These are phyloP conservation scores for Neotragus moschatus DNA, from an alignment of 2,113 vertebrate species.

Conservation along the genomic window DNA sequence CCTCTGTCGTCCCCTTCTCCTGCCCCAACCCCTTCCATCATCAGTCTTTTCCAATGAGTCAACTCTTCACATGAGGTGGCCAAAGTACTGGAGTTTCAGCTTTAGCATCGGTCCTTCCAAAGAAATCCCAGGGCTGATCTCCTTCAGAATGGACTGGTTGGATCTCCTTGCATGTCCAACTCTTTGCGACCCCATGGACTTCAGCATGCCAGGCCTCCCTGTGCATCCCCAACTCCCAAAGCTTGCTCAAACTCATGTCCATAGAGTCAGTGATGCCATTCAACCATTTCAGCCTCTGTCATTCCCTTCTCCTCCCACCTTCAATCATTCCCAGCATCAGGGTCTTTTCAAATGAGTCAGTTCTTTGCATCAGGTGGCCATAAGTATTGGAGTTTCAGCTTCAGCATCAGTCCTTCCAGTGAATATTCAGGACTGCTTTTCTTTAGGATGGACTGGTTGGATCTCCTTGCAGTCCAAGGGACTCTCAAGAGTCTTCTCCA, in stretches of 20 bases:
- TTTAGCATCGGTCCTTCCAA: neutral
- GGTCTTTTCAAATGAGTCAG: neutral
- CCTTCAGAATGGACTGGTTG: no score
- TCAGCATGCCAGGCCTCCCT: neutral
- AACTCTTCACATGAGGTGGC: neutral
- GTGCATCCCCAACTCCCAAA: rapidly evolving
- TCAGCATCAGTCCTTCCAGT: neutral
- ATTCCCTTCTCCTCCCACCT: neutral
- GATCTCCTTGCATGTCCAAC: no score
- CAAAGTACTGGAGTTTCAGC: neutral
- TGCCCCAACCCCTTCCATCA: neutral
- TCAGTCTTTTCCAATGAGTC: neutral
- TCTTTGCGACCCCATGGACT: neutral
- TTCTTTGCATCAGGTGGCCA: neutral
- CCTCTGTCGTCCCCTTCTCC: neutral
- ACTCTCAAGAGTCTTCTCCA: neutral
- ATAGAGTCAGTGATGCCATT: neutral
- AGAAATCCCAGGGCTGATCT: no score
- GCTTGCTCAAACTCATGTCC: neutral
- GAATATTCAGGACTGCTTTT: neutral
- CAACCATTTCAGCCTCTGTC: neutral
- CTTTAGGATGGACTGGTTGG: neutral
- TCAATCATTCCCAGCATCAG: neutral
- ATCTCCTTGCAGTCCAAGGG: neutral
- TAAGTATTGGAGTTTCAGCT: neutral